Evolutionary conservation across 2,888 invertebrate genomes (phyloP), one percentile per base, ranked within the genome.

Genomic region (Heliconius ethilla): DNA sequence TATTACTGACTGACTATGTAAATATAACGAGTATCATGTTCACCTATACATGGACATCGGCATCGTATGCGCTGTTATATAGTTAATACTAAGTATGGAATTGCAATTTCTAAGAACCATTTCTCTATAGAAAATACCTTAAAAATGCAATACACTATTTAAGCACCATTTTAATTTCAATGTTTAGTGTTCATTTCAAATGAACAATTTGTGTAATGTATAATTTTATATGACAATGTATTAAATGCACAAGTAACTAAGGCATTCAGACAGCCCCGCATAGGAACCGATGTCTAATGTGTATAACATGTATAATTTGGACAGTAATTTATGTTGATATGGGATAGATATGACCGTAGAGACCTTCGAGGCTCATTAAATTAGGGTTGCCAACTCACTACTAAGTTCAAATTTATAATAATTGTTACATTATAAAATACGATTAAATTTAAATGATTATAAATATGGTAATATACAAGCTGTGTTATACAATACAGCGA

Each of bases 271-370:
- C 29, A 70, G 13, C 10, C 7, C 4, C 7, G 13, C 45, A 74
- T 63, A 45, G 18, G 40, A 65, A 37, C 63, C 74, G 29, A 74
- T 74, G 74, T 45, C 74, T 45, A 40, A 74, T 74, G 3, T 45
- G 15, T 65, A 74, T 40, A 63, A 40, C 10, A 22, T 74, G 27
- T 18, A 45, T 63, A 75, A 67, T 80, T 80, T 73, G 65, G n/a
- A 59, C 29, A 33, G 7, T 77, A 75, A 85, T 82, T 83, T 85
- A 84, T 86, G 84, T 84, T 82, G 88, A 89, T 89, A 90, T 88
- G 88, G 85, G 85, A 87, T 84, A 86, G 89, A 86, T 85, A 88
- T 85, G 83, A 82, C 78, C 80, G 80, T 80, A 77, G 82, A 70
- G 70, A n/a, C 27, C 55, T 45, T 37, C 4, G 25, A 72, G 72